Conservation (phyloP, 2,113 vertebrate species). For the Larimichthys crocea region DNA sequence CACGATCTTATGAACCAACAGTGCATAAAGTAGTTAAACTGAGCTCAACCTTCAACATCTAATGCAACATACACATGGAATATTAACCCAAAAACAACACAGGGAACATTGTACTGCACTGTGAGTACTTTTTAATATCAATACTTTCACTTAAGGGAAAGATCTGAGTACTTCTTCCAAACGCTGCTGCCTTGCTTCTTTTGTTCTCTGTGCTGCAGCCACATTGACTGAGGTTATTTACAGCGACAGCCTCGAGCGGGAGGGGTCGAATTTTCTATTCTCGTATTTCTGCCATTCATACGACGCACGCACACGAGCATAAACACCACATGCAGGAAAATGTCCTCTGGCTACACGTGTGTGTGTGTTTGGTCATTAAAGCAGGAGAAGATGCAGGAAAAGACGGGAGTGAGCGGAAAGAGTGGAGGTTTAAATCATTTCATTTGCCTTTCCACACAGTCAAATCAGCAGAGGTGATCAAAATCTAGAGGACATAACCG, state of each 20-base stretch:
- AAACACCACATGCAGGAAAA: background rate
- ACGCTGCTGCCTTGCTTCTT: background rate
- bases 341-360: background rate
- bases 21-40: background rate
- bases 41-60: background rate
- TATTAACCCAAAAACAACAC: background rate
- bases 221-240: constrained; percentile 9
- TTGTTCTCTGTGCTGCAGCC: background rate
- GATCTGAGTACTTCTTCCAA: background rate
- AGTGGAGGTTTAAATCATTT: background rate
- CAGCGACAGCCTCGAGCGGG: background rate
- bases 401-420: background rate
- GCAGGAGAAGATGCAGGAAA: background rate
- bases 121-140: background rate
- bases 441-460: background rate
- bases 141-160: background rate
- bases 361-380: too few relatives aligned
- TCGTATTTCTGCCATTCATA: background rate
- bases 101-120: too few relatives aligned
- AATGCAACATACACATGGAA: background rate
- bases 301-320: background rate
- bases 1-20: too few relatives aligned
- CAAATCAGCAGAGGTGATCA: background rate
- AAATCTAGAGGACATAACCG: background rate
- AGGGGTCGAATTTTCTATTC: constrained; percentile 10